phyloP scores from a whole-genome alignment of 1,140 invertebrate species.

The Ceratina japonica region DNA sequence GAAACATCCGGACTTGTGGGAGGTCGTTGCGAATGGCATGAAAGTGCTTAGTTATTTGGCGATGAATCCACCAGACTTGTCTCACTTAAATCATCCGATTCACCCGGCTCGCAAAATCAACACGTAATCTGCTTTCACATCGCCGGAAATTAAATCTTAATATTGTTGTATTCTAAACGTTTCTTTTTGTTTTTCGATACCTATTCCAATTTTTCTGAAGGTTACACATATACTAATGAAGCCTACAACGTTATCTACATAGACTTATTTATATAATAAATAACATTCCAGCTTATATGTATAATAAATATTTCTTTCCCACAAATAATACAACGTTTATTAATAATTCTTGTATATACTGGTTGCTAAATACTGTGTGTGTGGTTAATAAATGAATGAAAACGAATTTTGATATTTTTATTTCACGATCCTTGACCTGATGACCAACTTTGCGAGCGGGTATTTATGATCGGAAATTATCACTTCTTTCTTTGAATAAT shows the following conservation, averaged over 20 bases:
- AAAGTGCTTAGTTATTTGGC: conserved; percentile 83
- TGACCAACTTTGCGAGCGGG: no score
- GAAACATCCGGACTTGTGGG: conserved; percentile 84
- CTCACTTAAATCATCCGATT: conserved; percentile 84
- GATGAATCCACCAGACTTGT: conserved; percentile 85
- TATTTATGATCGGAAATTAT: no score
- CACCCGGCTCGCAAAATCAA: conserved; percentile 83
- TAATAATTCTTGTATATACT: background rate
- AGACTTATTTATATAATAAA: no score
- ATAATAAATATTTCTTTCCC: background rate
- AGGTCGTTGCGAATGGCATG: conserved; percentile 83
- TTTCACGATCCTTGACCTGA: no score
- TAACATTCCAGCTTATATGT: no score
- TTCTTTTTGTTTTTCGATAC: no score
- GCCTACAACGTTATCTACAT: background rate
- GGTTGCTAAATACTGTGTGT: no score
- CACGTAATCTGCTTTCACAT: background rate
- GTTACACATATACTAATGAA: background rate
- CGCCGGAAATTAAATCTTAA: background rate
- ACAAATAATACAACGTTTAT: conserved; percentile 22
- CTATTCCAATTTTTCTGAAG: conserved; percentile 5
- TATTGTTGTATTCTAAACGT: conserved; percentile 1
- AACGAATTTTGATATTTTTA: conserved; percentile 4
- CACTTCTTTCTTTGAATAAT: no score
- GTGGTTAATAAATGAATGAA: conserved; percentile 53